Conservation (phyloP, 2,888 invertebrate genomes). For the Andrena dorsata region DNA sequence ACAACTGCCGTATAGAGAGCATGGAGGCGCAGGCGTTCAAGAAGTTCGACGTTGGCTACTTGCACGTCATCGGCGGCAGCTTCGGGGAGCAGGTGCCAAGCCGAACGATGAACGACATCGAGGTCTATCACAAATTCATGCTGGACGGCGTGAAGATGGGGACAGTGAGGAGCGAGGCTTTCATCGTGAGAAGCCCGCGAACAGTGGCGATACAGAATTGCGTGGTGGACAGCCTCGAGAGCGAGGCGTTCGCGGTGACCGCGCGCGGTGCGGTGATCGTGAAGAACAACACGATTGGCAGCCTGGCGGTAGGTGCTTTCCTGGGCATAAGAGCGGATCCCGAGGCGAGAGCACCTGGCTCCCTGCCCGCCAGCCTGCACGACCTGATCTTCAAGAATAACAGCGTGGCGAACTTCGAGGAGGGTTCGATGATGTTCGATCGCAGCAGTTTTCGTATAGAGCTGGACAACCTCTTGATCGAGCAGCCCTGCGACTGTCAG, state of each 20-base stretch:
- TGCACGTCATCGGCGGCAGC: conserved; percentile 88
- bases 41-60: conserved; percentile 90
- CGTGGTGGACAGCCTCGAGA: conserved; percentile 87
- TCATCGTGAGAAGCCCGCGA: conserved; percentile 88
- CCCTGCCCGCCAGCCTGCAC: conserved; percentile 85
- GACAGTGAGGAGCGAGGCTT: conserved; percentile 89
- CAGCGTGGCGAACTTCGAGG: conserved; percentile 86
- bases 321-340: conserved; percentile 86
- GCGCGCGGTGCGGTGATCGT: conserved; percentile 88
- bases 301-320: conserved; percentile 88
- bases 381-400: conserved; percentile 89
- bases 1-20: conserved; percentile 87
- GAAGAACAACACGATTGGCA: conserved; percentile 88
- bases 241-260: conserved; percentile 88
- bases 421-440: conserved; percentile 88
- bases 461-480: conserved; percentile 87
- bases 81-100: conserved; percentile 88
- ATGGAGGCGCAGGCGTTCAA: conserved; percentile 92
- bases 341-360: conserved; percentile 82
- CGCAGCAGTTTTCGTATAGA: conserved; percentile 86
- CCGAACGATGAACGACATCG: conserved; percentile 90
- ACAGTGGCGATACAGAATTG: conserved; percentile 88
- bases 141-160: conserved; percentile 89
- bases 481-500: conserved; percentile 87
- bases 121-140: conserved; percentile 88